Percentiles rank a stretch among this genome's conserved stretches.
Evolutionary conservation across 2,888 invertebrate genomes (phyloP).

Genomic region (Conistra vaccinii): DNA sequence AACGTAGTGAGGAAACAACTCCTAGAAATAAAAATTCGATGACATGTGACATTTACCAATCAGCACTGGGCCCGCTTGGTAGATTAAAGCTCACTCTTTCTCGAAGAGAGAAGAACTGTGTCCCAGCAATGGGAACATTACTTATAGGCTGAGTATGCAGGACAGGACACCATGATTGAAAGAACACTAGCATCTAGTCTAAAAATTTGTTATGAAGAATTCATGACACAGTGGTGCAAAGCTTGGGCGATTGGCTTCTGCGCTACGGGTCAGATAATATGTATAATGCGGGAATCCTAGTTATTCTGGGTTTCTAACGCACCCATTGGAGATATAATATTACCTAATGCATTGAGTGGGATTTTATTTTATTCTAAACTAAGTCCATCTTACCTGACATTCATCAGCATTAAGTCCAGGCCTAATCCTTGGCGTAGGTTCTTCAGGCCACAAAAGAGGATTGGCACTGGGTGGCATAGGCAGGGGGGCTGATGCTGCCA

Average conservation of each 20-base stretch:
- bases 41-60: too few relatives aligned
- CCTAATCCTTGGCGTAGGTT: constrained; percentile 77
- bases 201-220: neutral
- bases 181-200: neutral
- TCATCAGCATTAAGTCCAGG: constrained; percentile 82
- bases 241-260: neutral
- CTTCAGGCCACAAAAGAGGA: constrained; percentile 82
- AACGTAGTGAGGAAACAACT: too few relatives aligned
- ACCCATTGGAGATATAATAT: too few relatives aligned
- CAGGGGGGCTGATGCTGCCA: constrained; percentile 81
- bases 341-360: neutral
- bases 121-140: too few relatives aligned
- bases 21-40: too few relatives aligned
- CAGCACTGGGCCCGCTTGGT: too few relatives aligned
- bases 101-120: too few relatives aligned
- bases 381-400: constrained; percentile 77
- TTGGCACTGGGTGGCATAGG: constrained; percentile 79
- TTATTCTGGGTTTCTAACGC: neutral
- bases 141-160: too few relatives aligned
- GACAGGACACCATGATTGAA: neutral
- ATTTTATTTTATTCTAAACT: neutral
- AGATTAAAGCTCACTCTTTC: too few relatives aligned
- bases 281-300: too few relatives aligned
- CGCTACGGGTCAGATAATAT: too few relatives aligned
- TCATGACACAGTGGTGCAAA: neutral